Percentiles rank a stretch among this genome's conserved stretches.
Conservation (phyloP, 2,113 vertebrate genomes). For the Danio rerio region DNA sequence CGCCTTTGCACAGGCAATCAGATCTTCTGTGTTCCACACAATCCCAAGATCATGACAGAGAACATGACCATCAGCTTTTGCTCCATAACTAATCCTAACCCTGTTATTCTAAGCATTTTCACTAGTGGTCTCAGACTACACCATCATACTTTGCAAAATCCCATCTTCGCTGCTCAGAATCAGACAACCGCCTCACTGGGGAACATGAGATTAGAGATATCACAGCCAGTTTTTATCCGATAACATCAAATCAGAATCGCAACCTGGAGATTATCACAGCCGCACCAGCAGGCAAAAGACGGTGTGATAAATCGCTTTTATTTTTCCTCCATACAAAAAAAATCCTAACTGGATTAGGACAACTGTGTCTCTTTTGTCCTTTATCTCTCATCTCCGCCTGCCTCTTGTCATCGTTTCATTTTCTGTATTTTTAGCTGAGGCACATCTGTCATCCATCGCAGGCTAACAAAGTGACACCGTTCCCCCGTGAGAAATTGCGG, state of each 20-base stretch:
- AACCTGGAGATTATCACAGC: constrained; percentile 19
- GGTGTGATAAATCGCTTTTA: neutral
- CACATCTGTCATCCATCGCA: constrained; percentile 28
- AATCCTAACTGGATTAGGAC: constrained; percentile 40
- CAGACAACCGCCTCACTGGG: constrained; percentile 6
- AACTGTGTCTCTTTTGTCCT: constrained; percentile 10
- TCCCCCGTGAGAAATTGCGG: constrained; percentile 28
- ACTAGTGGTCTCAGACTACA: neutral
- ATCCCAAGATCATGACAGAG: neutral
- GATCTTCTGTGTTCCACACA: neutral
- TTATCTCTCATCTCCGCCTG: constrained; percentile 22
- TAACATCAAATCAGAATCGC: constrained; percentile 35
- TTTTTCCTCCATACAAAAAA: constrained; percentile 32
- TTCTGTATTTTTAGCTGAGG: neutral
- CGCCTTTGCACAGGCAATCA: too few species aligned
- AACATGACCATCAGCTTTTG: neutral
- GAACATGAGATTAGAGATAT: constrained; percentile 40
- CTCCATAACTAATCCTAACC: neutral
- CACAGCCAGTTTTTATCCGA: constrained; percentile 22
- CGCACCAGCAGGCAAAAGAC: constrained; percentile 18
- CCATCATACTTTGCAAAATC: constrained; percentile 2
- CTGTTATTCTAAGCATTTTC: neutral
- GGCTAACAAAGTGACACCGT: constrained; percentile 41
- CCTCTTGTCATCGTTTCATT: constrained; percentile 31
- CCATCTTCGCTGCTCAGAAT: neutral